Conservation (phyloP, 2,797 vertebrate species). For the Thaleichthys pacificus region DNA sequence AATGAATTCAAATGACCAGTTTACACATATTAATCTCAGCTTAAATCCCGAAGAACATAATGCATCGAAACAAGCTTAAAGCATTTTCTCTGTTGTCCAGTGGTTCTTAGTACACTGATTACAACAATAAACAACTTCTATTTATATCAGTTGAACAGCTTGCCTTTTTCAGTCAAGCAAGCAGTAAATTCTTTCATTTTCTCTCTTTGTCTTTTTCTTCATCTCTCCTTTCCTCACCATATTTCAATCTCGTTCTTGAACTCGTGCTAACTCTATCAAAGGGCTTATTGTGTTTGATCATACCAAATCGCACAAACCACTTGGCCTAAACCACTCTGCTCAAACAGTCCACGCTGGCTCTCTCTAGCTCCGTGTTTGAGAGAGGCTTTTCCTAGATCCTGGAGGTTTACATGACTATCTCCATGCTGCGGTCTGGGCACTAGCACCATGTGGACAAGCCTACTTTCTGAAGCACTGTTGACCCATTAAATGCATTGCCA, state of each 20-base stretch:
- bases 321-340: not conserved
- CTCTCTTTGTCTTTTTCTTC: not conserved
- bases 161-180: conserved; percentile 7
- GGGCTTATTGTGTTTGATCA: not conserved
- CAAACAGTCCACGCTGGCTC: not conserved
- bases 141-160: conserved; percentile 18
- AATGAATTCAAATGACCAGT: not conserved
- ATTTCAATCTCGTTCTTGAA: not conserved
- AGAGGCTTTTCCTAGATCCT: too few relatives aligned
- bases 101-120: not conserved
- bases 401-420: too few relatives aligned
- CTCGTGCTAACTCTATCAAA: not conserved
- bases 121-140: not conserved
- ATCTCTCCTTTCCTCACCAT: not conserved
- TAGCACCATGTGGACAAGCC: too few relatives aligned
- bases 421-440: too few relatives aligned
- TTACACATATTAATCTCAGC: not conserved
- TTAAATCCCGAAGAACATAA: not conserved
- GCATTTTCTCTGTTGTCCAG: not conserved
- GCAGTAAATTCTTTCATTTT: not conserved
- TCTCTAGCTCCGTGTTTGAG: not conserved
- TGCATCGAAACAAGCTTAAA: conserved; percentile 61
- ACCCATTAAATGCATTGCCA: too few relatives aligned
- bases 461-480: too few relatives aligned
- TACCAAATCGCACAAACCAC: not conserved